A percentile compares a stretch with the other conserved stretches of the same genome.
Evolutionary conservation across 1,140 invertebrate genomes (phyloP).

Genomic region (Apis cerana): DNA sequence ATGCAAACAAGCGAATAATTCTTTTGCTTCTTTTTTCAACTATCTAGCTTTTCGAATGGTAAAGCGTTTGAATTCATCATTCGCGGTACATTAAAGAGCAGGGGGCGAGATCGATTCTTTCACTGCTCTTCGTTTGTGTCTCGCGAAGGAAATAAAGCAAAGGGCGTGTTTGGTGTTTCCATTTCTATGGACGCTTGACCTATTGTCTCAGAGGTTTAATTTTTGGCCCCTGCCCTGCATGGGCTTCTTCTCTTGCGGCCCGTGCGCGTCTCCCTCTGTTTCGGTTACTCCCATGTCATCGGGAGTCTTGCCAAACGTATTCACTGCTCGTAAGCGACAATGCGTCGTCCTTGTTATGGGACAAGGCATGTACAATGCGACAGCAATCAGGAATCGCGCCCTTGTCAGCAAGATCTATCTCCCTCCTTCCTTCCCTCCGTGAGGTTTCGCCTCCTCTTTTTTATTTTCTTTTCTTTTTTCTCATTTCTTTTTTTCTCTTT

Average conservation of each 20-base stretch:
- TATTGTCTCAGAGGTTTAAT: constrained; percentile 81
- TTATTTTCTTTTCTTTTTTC: background rate
- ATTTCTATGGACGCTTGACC: constrained; percentile 80
- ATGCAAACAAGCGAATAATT: background rate
- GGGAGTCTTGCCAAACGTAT: constrained; percentile 67
- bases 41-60: background rate
- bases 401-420: constrained; percentile 76
- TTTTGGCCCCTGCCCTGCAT: constrained; percentile 70
- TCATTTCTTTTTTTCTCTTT: constrained; percentile 46
- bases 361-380: constrained; percentile 77
- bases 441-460: constrained; percentile 21
- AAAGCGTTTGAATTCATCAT: background rate
- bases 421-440: constrained; percentile 32
- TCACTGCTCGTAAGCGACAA: constrained; percentile 72
- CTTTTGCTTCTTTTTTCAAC: too few relatives aligned
- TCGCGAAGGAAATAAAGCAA: constrained; percentile 61
- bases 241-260: constrained; percentile 2
- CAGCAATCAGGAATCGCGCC: constrained; percentile 80
- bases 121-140: background rate
- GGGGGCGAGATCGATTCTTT: constrained; percentile 25
- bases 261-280: constrained; percentile 20
- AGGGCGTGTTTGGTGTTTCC: constrained; percentile 78
- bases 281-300: constrained; percentile 65
- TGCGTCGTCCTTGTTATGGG: constrained; percentile 68
- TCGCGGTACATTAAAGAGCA: background rate